Base-by-base conservation (phyloP, 2,797 vertebrate species). In the Ceryle rudis region DNA sequence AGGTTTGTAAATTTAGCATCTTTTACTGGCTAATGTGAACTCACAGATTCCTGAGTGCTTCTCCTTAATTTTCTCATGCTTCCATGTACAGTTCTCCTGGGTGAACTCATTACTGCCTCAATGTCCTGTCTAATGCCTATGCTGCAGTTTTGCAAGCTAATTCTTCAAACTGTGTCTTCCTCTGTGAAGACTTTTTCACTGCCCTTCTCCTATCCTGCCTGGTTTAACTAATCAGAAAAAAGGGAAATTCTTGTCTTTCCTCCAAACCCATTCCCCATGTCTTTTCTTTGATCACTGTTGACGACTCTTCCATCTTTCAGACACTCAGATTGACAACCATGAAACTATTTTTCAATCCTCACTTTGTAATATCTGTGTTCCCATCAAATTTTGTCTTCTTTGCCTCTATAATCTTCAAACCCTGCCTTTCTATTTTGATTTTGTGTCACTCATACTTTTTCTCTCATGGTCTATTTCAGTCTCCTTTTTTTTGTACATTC, bases 311-410 rank as follows among this genome's bases (percentile, higher is more conserved):
- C 52, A 71, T 95, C 90, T 96, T 94, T 26, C 60, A 77, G 64
- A 85, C 39, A 57, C 39, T 84, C 58, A 37, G 58, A 70, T 80
- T 73, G 85, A 90, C 64, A 96, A 29, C 28, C 52, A 81, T 61
- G 64, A 89, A 95, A 86, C 86, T 70, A 39, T 77, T 79, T 94
- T 93, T 97, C 96, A 93, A 64, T 95, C 93, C 37, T 85, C 95
- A 93, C 95, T 90, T 92, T 73, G 55, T 86, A 94, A 95, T 97
- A 96, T 89, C 72, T 11, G 1, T 2, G 31, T 82, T 5, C 7
- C 14, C 39, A 55, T 57, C 42, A 77, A 70, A 39, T 86, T 84
- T 84, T 90, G 5, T 86, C 33, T 19, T 83, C 61, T 84, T 88
- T 55, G 8, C 29, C 72, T 77, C 47, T 80, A 41, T 90, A 90